Conservation (phyloP, 1,140 invertebrate genomes). For the Grapholita molesta region DNA sequence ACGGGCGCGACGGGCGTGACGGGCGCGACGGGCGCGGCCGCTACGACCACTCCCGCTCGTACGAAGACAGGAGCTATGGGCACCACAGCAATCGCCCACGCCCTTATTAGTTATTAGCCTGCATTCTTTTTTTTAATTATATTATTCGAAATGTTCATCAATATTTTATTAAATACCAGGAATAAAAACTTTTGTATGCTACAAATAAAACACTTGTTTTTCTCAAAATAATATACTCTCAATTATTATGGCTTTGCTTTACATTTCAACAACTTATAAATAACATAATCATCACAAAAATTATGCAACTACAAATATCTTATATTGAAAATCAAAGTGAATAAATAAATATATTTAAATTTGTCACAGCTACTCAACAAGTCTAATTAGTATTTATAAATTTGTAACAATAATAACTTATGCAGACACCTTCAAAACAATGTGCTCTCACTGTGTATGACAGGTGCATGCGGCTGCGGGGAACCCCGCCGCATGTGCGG, state of each 20-base stretch:
- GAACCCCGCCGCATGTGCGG: neutral
- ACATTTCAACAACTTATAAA: slow-evolving; percentile 76
- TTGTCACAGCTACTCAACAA: slow-evolving; percentile 74
- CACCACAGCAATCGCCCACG: slow-evolving; percentile 23
- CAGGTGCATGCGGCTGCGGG: neutral
- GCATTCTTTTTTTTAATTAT: neutral
- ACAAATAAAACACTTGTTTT: slow-evolving; percentile 36
- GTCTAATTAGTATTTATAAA: slow-evolving; percentile 63
- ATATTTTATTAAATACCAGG: neutral
- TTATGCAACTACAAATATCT: slow-evolving; percentile 68
- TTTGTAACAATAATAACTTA: slow-evolving; percentile 70
- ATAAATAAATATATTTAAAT: slow-evolving; percentile 70
- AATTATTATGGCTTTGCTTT: slow-evolving; percentile 77
- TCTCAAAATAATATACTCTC: slow-evolving; percentile 76
- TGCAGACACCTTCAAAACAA: slow-evolving; percentile 39
- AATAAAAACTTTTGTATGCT: neutral
- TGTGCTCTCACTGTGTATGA: slow-evolving; percentile 1
- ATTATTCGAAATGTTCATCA: neutral
- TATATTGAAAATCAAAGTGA: slow-evolving; percentile 59
- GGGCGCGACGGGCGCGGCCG: slow-evolving; percentile 28
- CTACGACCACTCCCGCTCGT: slow-evolving; percentile 35
- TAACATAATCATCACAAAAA: slow-evolving; percentile 71
- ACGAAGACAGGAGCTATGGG: slow-evolving; percentile 23
- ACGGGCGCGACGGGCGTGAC: slow-evolving; percentile 18
- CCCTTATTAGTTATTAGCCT: slow-evolving; percentile 32